Conservation (phyloP, 1,140 invertebrate species). For the Pogonus chalceus region DNA sequence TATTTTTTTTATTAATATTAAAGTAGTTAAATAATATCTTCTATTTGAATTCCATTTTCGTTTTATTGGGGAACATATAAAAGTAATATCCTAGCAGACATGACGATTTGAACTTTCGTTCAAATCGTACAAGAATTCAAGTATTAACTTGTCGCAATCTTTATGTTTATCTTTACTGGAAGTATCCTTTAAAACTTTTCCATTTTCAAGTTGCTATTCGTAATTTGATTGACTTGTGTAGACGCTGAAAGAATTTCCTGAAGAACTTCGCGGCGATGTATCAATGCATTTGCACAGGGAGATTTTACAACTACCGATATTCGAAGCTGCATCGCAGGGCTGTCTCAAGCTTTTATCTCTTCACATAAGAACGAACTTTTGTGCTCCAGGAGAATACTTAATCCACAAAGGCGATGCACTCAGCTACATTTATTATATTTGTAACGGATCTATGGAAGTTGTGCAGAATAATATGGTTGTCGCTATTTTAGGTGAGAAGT, state of each 20-base stretch:
- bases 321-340: constrained; percentile 80
- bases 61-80: too few relatives aligned
- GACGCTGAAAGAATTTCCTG: constrained; percentile 93
- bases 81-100: too few relatives aligned
- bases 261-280: constrained; percentile 88
- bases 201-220: background rate
- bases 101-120: too few relatives aligned
- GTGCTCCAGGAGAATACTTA: constrained; percentile 92
- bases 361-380: constrained; percentile 86
- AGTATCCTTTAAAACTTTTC: constrained; percentile 9
- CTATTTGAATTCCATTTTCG: too few relatives aligned
- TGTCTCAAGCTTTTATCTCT: constrained; percentile 83
- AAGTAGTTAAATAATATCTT: too few relatives aligned
- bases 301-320: constrained; percentile 87
- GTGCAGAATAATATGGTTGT: constrained; percentile 97
- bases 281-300: constrained; percentile 92
- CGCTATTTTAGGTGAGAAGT: constrained; percentile 82
- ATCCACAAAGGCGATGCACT: constrained; percentile 95
- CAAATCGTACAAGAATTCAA: too few relatives aligned
- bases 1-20: too few relatives aligned
- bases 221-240: constrained; percentile 34
- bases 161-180: constrained; percentile 4
- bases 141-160: too few relatives aligned
- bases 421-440: constrained; percentile 91
- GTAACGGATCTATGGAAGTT: constrained; percentile 97